phyloP scores from a whole-genome alignment of 1,140 invertebrate species.

The Whitmania pigra region DNA sequence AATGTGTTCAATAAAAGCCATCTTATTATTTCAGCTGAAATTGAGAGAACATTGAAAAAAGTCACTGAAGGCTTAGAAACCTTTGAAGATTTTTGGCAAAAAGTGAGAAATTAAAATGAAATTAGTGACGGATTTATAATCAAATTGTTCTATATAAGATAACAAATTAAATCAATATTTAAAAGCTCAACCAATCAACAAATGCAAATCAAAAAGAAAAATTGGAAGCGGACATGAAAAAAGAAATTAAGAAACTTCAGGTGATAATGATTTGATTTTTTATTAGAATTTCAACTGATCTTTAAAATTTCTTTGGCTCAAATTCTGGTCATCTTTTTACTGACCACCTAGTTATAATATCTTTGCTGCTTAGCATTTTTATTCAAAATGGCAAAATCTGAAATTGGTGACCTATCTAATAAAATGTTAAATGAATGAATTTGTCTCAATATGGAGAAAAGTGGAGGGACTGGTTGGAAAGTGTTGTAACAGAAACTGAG shows the following conservation, averaged over 20 bases:
- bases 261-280: slow-evolving; percentile 27
- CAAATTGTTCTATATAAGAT: background rate
- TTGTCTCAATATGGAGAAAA: no score
- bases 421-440: no score
- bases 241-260: slow-evolving; percentile 97
- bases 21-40: slow-evolving; percentile 62
- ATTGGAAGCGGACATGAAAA: slow-evolving; percentile 99
- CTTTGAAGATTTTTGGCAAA: slow-evolving; percentile 98
- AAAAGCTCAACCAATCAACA: slow-evolving; percentile 70
- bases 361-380: no score
- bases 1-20: no score
- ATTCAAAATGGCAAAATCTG: no score
- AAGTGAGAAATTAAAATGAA: slow-evolving; percentile 55
- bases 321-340: background rate
- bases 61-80: slow-evolving; percentile 95
- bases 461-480: no score
- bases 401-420: no score
- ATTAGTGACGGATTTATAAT: background rate
- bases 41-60: slow-evolving; percentile 98
- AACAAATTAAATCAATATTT: slow-evolving; percentile 23
- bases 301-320: no score
- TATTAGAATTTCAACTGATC: background rate
- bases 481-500: no score
- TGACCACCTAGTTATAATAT: no score
- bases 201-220: slow-evolving; percentile 99